Conservation (phyloP, 30 jellyfish, hydroid and myxozoan genomes). For the Pseudorhiza aurosa region DNA sequence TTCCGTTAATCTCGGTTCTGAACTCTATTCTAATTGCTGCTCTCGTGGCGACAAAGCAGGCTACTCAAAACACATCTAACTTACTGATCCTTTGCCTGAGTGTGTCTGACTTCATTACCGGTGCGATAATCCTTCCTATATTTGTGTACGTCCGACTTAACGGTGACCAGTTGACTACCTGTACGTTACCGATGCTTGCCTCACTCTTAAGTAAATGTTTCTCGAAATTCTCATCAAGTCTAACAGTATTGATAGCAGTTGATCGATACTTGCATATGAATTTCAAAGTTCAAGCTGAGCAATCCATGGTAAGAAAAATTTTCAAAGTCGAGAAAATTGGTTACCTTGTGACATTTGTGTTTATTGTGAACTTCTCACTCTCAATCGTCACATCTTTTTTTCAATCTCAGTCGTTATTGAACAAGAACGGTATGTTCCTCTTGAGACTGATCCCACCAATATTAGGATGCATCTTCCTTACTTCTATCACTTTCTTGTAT, state of each 20-base stretch:
- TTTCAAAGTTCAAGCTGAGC: neutral
- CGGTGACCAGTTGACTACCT: neutral
- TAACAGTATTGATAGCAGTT: conserved; percentile 1
- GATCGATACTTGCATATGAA: conserved; percentile 24
- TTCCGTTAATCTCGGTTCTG: neutral
- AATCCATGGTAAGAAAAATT: neutral
- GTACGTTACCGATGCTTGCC: neutral
- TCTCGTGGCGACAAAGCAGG: conserved; percentile 7
- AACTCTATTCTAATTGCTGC: neutral
- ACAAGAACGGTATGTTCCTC: no score
- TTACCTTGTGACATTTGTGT: neutral
- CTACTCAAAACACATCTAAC: conserved; percentile 1
- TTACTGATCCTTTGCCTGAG: neutral
- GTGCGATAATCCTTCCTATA: neutral
- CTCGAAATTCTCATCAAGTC: neutral
- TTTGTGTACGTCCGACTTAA: neutral
- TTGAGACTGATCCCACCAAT: neutral
- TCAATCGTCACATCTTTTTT: neutral
- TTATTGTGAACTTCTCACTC: neutral
- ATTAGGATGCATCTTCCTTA: neutral
- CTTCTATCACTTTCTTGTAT: neutral
- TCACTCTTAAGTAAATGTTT: neutral
- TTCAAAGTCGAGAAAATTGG: neutral
- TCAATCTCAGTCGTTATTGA: neutral
- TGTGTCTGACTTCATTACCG: neutral